Evolutionary conservation across 2,113 vertebrate species (phyloP).

Genomic region (Leucopsar rothschildi): DNA sequence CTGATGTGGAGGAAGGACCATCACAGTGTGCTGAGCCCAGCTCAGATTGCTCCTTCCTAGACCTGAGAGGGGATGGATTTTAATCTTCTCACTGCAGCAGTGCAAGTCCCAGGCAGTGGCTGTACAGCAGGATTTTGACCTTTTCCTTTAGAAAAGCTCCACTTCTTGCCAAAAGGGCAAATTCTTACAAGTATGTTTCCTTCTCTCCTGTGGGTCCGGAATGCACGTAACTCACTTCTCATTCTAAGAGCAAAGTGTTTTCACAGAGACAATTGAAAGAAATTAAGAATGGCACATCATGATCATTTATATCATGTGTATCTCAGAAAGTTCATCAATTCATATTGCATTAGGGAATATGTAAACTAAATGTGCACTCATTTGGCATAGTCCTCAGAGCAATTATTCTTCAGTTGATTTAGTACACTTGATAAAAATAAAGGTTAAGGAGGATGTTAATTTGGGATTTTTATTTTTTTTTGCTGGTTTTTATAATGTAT

Average conservation of each 20-base stretch:
- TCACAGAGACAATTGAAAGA: constrained; percentile 62
- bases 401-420: constrained; percentile 76
- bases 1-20: neutral
- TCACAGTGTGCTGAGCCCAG: accelerated
- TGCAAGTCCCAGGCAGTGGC: neutral
- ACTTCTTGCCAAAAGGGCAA: constrained; percentile 36
- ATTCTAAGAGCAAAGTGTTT: constrained; percentile 51
- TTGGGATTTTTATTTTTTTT: constrained; percentile 34
- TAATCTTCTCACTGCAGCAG: neutral
- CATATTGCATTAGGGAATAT: constrained; percentile 72
- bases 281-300: constrained; percentile 72
- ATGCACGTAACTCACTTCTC: neutral
- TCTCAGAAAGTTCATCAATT: constrained; percentile 74
- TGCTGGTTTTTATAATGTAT: constrained; percentile 39
- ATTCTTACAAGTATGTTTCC: constrained; percentile 4
- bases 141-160: constrained; percentile 15
- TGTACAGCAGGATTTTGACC: neutral
- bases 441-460: constrained; percentile 67
- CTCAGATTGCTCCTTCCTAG: neutral
- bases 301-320: constrained; percentile 59
- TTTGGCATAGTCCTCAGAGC: constrained; percentile 71
- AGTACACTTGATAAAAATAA: constrained; percentile 73
- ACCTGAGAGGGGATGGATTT: neutral
- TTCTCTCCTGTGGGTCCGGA: neutral
- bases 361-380: constrained; percentile 70